Evolutionary conservation across 2,797 vertebrate genomes (phyloP).

Genomic region (Macropus fuliginosus): DNA sequence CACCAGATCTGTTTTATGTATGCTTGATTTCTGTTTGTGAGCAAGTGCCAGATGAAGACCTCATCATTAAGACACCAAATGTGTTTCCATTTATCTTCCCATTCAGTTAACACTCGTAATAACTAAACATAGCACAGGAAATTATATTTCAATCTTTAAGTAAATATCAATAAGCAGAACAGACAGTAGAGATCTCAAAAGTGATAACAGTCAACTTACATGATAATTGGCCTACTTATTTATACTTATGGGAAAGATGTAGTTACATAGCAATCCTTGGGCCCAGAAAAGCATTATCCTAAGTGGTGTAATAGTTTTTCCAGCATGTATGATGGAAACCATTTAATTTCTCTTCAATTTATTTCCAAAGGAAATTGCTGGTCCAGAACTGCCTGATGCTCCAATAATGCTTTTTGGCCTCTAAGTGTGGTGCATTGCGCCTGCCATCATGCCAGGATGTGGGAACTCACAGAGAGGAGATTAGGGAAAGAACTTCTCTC

Average conservation of each 20-base stretch:
- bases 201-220: neutral
- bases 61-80: slow-evolving; percentile 1
- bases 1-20: slow-evolving; percentile 1
- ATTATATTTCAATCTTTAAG: slow-evolving; percentile 17
- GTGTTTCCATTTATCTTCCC: slow-evolving; percentile 35
- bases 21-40: neutral
- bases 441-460: neutral
- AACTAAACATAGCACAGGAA: neutral
- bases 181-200: neutral
- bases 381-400: neutral
- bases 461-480: neutral
- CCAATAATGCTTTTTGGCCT: neutral
- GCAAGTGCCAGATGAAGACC: neutral
- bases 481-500: neutral
- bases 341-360: neutral
- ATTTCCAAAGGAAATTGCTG: neutral
- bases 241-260: neutral
- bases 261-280: neutral
- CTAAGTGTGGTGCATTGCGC: neutral
- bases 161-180: neutral
- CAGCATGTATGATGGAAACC: neutral
- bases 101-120: slow-evolving; percentile 4
- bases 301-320: neutral
- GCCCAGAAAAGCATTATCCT: neutral
- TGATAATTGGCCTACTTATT: neutral